Conservation (phyloP, 2,888 invertebrate species). For the Melinopterus prodromus region DNA sequence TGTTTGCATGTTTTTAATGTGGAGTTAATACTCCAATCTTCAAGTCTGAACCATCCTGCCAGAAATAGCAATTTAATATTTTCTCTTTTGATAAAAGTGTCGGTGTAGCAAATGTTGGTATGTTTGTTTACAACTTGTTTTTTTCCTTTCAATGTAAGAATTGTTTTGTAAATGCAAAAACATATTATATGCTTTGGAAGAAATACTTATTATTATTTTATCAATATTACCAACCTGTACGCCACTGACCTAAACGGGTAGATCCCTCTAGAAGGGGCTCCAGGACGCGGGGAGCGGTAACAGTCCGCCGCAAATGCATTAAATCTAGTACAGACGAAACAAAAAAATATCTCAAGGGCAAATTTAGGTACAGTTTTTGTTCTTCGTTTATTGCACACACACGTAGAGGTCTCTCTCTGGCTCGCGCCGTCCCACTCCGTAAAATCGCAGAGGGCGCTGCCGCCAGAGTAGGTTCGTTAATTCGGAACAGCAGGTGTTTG, state of each 20-base stretch:
- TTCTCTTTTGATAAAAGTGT: no score
- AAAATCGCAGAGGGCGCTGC: conserved; percentile 21
- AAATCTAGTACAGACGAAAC: conserved; percentile 40
- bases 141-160: no score
- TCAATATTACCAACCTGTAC: neutral
- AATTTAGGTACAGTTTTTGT: conserved; percentile 35
- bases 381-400: conserved; percentile 27
- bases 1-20: no score
- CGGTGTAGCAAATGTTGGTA: no score
- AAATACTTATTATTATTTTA: no score
- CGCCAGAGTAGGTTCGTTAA: conserved; percentile 28
- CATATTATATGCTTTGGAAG: no score
- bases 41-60: no score
- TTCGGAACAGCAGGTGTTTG: conserved; percentile 40
- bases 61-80: no score
- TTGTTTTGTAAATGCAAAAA: no score
- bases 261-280: neutral
- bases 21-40: no score
- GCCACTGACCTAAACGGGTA: conserved; percentile 16
- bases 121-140: no score
- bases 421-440: conserved; percentile 26
- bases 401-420: conserved; percentile 20
- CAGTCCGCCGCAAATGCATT: conserved; percentile 37
- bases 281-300: neutral
- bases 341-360: conserved; percentile 39